Evolutionary conservation across 2,113 vertebrate genomes (phyloP).

Genomic region (Nesoenas mayeri): DNA sequence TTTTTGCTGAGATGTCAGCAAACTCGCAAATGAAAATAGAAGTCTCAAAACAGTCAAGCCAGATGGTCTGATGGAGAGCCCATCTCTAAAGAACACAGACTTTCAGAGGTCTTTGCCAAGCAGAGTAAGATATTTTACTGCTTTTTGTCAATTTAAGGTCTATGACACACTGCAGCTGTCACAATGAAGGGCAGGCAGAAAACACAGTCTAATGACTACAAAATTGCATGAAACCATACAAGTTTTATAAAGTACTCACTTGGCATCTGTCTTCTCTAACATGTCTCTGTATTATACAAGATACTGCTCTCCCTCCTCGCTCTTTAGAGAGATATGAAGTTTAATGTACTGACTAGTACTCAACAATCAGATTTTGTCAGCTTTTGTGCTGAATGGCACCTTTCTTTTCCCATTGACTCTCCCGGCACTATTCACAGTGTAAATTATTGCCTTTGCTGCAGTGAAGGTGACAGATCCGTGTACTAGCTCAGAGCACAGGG

Average conservation of each 20-base stretch:
- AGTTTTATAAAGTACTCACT: not conserved
- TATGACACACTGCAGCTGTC: slow-evolving; percentile 44
- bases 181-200: not conserved
- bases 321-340: slow-evolving; percentile 6
- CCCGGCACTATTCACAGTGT: not conserved
- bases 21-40: slow-evolving; percentile 28
- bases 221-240: not conserved
- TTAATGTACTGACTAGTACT: slow-evolving; percentile 35
- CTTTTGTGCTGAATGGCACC: slow-evolving; percentile 15
- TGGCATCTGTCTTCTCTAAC: slow-evolving; percentile 33
- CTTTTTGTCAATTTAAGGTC: slow-evolving; percentile 1
- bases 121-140: not conserved
- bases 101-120: not conserved
- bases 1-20: slow-evolving; percentile 28
- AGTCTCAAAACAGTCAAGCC: not conserved
- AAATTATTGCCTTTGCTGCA: not conserved
- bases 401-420: not conserved
- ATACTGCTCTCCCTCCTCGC: not conserved
- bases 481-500: not conserved
- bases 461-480: not conserved
- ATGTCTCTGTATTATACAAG: not conserved
- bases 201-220: not conserved
- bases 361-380: slow-evolving; percentile 56
- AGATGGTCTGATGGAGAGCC: not conserved
- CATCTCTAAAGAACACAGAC: not conserved